These are phyloP conservation scores for Lissocephala sabroskyi DNA, from an alignment of 2,888 invertebrate species.

Conservation along the genomic window DNA sequence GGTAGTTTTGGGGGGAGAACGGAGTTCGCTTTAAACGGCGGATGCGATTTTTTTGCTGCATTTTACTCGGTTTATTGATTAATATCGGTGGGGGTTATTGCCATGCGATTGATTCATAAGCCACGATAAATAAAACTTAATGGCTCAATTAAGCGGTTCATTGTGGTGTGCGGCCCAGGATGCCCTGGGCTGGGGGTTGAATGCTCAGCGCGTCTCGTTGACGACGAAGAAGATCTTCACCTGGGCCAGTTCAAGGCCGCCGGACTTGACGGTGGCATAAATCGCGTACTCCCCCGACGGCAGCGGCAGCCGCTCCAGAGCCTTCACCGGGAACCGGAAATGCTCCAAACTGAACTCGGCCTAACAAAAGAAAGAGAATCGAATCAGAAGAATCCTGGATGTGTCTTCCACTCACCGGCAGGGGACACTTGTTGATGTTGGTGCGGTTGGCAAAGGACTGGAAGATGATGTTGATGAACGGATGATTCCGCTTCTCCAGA, in stretches of 20 bases:
- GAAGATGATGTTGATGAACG: conserved; percentile 48
- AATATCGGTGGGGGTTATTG: no score
- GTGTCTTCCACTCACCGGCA: conserved; percentile 29
- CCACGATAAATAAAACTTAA: no score
- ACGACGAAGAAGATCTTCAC: conserved; percentile 43
- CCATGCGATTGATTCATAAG: no score
- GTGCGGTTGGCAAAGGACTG: conserved; percentile 37
- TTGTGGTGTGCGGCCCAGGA: no score
- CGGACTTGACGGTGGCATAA: conserved; percentile 36
- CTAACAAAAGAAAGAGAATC: conserved; percentile 13
- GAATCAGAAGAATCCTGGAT: no score
- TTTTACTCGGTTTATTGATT: no score
- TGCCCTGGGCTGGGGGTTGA: no score
- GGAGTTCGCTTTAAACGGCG: no score
- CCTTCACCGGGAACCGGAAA: conserved; percentile 45
- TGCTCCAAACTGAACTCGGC: conserved; percentile 30
- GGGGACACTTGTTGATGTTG: conserved; percentile 40
- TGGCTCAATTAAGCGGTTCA: no score
- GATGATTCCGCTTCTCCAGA: conserved; percentile 56
- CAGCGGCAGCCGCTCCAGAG: conserved; percentile 37
- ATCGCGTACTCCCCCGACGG: conserved; percentile 51
- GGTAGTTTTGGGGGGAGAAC: no score
- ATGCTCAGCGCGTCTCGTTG: no score
- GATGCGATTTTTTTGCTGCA: no score
- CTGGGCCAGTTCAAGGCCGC: conserved; percentile 20